Evolutionary conservation across 2,113 vertebrate genomes (phyloP).

Genomic region (Mobula hypostoma): DNA sequence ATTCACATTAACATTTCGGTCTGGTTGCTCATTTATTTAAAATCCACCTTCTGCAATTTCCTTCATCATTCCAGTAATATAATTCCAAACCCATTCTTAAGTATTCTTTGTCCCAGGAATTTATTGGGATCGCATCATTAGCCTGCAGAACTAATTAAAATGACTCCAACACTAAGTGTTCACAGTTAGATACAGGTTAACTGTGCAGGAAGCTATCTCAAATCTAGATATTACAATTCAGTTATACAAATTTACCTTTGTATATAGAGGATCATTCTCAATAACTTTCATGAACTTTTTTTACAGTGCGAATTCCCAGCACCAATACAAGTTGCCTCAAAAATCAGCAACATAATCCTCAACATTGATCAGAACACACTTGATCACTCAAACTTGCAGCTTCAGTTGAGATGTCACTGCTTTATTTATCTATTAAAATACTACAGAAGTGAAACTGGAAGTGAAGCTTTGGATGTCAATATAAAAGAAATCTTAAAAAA

Average conservation of each 20-base stretch:
- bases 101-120: not conserved
- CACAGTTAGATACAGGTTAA: not conserved
- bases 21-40: too few relatives aligned
- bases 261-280: not conserved
- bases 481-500: not conserved
- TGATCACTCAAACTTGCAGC: not conserved
- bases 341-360: not conserved
- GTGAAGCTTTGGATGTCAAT: not conserved
- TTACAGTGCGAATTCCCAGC: not conserved
- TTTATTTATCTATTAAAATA: not conserved
- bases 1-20: too few relatives aligned
- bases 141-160: not conserved
- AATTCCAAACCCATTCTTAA: not conserved
- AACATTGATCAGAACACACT: not conserved
- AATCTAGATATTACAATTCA: not conserved
- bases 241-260: not conserved
- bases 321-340: not conserved
- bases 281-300: not conserved
- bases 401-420: not conserved
- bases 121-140: not conserved
- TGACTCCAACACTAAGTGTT: not conserved
- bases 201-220: not conserved
- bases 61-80: too few relatives aligned
- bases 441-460: constrained; percentile 15
- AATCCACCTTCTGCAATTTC: too few relatives aligned